phyloP scores from a whole-genome alignment of 2,888 invertebrate genomes.

The Rhaphigaster nebulosa region DNA sequence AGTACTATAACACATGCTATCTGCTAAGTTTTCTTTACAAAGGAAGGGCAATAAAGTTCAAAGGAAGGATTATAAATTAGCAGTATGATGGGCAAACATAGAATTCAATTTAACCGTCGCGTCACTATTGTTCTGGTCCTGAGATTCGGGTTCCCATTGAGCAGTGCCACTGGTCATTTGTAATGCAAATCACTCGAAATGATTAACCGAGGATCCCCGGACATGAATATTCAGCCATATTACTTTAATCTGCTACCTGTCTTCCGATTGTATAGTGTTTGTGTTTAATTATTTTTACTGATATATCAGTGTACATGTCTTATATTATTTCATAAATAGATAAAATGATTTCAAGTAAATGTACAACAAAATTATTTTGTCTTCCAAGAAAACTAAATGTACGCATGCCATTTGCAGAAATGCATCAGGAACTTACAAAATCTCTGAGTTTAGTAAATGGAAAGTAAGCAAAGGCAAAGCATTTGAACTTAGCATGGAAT shows the following conservation, averaged over 20 bases:
- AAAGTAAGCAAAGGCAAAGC: too few relatives aligned
- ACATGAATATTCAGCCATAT: slow-evolving; percentile 34
- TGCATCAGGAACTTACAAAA: too few relatives aligned
- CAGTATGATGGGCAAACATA: not conserved
- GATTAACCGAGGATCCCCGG: slow-evolving; percentile 34
- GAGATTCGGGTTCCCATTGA: slow-evolving; percentile 13
- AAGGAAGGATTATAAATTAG: not conserved
- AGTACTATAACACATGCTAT: too few relatives aligned
- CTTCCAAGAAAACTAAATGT: too few relatives aligned
- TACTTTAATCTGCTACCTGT: slow-evolving; percentile 28
- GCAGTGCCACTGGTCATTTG: slow-evolving; percentile 24
- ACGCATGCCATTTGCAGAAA: too few relatives aligned
- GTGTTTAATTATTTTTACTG: not conserved
- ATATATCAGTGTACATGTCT: too few relatives aligned
- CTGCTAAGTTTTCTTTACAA: too few relatives aligned
- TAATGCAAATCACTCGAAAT: slow-evolving; percentile 42
- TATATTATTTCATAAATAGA: too few relatives aligned
- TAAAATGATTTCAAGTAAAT: too few relatives aligned
- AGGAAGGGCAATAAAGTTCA: not conserved
- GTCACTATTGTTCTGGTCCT: not conserved
- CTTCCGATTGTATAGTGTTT: slow-evolving; percentile 5
- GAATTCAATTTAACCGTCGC: slow-evolving; percentile 5
- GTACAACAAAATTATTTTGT: too few relatives aligned
- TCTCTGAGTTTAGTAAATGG: too few relatives aligned
- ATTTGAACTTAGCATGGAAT: too few relatives aligned